These are phyloP conservation scores for Unio delphinus DNA, from an alignment of 2,888 invertebrate genomes.

Conservation along the genomic window DNA sequence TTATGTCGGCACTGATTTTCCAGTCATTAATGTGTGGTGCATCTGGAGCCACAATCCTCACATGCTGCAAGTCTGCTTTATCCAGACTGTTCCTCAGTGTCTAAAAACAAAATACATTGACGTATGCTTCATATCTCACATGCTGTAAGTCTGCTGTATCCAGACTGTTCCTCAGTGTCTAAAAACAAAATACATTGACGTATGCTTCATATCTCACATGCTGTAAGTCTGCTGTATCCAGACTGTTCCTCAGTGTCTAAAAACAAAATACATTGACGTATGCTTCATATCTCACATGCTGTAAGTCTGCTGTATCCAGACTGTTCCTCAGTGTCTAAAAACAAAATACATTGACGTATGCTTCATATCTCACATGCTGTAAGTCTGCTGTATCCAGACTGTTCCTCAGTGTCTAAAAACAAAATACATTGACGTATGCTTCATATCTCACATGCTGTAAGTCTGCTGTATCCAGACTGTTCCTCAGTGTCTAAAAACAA, in stretches of 20 bases:
- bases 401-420: constrained; percentile 40
- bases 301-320: constrained; percentile 56
- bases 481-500: constrained; percentile 40
- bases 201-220: constrained; percentile 29
- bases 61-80: constrained; percentile 48
- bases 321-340: constrained; percentile 42
- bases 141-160: constrained; percentile 53
- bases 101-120: constrained; percentile 20
- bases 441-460: constrained; percentile 45
- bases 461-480: constrained; percentile 48
- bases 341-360: neutral
- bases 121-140: constrained; percentile 20
- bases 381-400: constrained; percentile 56
- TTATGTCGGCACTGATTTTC: constrained; percentile 58
- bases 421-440: neutral
- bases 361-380: constrained; percentile 16
- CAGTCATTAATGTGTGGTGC: constrained; percentile 43
- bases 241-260: constrained; percentile 42
- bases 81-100: constrained; percentile 50
- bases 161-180: constrained; percentile 50
- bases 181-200: constrained; percentile 1
- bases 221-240: constrained; percentile 56
- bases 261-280: neutral
- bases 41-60: constrained; percentile 68
- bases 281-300: constrained; percentile 30